These are phyloP conservation scores for Lethrus apterus DNA, from an alignment of 1,140 invertebrate species.

Conservation along the genomic window DNA sequence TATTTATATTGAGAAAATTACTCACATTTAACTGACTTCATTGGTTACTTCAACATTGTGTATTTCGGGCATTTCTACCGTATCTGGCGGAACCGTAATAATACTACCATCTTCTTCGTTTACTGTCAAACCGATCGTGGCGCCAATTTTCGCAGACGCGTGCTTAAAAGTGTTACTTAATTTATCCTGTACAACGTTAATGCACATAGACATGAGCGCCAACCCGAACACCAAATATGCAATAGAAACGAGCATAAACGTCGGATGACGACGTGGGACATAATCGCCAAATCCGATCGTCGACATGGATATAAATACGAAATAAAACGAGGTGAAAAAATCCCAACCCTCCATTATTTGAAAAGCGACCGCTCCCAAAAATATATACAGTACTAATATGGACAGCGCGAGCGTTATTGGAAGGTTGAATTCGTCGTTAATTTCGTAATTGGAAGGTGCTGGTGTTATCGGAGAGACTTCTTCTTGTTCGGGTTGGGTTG, in stretches of 20 bases:
- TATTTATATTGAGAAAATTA: too few species aligned
- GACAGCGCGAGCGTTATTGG: conserved; percentile 79
- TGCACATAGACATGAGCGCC: conserved; percentile 92
- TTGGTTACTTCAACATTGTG: conserved; percentile 28
- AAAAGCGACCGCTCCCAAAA: conserved; percentile 73
- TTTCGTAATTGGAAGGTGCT: conserved; percentile 56
- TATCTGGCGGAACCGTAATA: conserved; percentile 28
- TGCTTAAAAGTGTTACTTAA: conserved; percentile 75
- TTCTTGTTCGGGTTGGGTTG: conserved; percentile 37
- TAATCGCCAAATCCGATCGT: conserved; percentile 90
- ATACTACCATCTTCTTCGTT: conserved; percentile 54
- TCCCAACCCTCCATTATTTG: conserved; percentile 72
- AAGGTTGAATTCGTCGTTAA: conserved; percentile 91
- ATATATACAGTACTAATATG: conserved; percentile 76
- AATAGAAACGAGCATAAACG: conserved; percentile 88
- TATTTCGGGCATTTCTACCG: conserved; percentile 34
- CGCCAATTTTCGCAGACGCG: conserved; percentile 77
- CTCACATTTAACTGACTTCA: too few species aligned
- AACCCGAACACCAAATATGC: conserved; percentile 90
- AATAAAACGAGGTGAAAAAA: conserved; percentile 87
- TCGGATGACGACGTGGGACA: conserved; percentile 75
- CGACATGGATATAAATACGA: conserved; percentile 90
- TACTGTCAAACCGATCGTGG: conserved; percentile 73
- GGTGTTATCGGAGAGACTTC: conserved; percentile 58
- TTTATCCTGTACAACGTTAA: conserved; percentile 89